phyloP scores from a whole-genome alignment of 1,140 invertebrate species.

The Aphidius gifuensis region DNA sequence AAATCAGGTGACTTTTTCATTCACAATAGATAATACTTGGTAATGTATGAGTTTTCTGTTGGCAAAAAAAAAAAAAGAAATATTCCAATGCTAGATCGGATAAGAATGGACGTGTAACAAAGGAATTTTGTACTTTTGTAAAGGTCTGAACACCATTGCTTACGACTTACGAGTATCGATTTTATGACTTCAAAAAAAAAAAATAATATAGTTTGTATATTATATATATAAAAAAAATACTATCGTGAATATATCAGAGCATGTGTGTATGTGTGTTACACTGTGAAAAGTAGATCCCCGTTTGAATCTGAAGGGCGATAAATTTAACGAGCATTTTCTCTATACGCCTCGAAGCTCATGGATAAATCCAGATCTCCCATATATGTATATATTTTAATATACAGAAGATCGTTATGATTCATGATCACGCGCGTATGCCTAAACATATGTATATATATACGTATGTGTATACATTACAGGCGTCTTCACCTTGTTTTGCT shows the following conservation, averaged over 20 bases:
- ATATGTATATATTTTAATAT: neutral
- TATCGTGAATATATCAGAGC: neutral
- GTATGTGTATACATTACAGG: neutral
- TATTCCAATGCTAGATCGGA: constrained; percentile 31
- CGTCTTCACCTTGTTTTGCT: constrained; percentile 1
- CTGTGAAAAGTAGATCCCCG: constrained; percentile 39
- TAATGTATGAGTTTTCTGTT: too few species aligned
- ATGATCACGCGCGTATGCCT: constrained; percentile 33
- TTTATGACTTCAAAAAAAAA: neutral
- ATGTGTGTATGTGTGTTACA: constrained; percentile 1
- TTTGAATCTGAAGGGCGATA: constrained; percentile 35
- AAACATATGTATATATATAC: constrained; percentile 10
- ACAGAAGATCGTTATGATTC: constrained; percentile 35
- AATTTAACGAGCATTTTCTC: constrained; percentile 39
- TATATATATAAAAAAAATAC: neutral
- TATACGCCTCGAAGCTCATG: constrained; percentile 18
- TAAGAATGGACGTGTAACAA: constrained; percentile 38
- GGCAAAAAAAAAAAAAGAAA: too few species aligned
- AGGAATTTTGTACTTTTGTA: constrained; percentile 33
- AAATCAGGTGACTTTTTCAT: too few species aligned
- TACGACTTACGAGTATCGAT: too few species aligned
- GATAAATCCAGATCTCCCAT: too few species aligned
- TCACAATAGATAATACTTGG: too few species aligned
- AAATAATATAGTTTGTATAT: neutral
- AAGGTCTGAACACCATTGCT: neutral